Base-by-base conservation (phyloP, 1,140 invertebrate species). In the Oscheius sp. region DNA sequence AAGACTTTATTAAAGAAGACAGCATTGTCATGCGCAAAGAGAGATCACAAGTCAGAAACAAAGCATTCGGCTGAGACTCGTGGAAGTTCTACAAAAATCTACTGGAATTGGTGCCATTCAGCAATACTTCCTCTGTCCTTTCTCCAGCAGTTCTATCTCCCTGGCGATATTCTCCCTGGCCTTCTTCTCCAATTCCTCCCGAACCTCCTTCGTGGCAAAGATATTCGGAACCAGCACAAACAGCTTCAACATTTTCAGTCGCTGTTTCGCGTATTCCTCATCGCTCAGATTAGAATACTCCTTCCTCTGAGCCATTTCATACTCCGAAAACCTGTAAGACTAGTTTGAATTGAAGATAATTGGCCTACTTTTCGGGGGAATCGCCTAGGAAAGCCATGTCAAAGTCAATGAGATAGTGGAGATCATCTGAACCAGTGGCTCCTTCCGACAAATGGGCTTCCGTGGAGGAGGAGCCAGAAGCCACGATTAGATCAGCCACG, bases 201-300 rank as follows among this genome's bases (percentile, higher is more conserved):
- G 86, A 77, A 90, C 89, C 76, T 87, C 86, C 77, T 88, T 86
- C 2, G 89, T 90, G 32, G 89, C 88, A 85, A 88, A 90, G 78
- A 90, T 89, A 78, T 90, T 90, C 49, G 89, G 89, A 68, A 90
- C 89, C 80, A 88, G 88, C 68, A 90, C 79, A 76, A 90, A 89
- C 72, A 87, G 88, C 80, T 88, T 87, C 42, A 90, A 80, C 59
- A 90, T 87, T 89, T 89, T 89, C n/a, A 87, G 73, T 76, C 89
- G 85, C 34, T 89, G 79, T 31, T 84, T 85, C 32, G 85, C 87
- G 61, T 89, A 89, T 78, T 87, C 86, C 23, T 86, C 83, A 45
- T 87, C 86, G 65, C 86, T 86, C 23, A 89, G 83, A 78, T 89
- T 88, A 36, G 83, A 80, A 81, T 89, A 89, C 77, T 90, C 89